Base-by-base conservation (phyloP, 2,888 invertebrate genomes). In the Nomada fucata region DNA sequence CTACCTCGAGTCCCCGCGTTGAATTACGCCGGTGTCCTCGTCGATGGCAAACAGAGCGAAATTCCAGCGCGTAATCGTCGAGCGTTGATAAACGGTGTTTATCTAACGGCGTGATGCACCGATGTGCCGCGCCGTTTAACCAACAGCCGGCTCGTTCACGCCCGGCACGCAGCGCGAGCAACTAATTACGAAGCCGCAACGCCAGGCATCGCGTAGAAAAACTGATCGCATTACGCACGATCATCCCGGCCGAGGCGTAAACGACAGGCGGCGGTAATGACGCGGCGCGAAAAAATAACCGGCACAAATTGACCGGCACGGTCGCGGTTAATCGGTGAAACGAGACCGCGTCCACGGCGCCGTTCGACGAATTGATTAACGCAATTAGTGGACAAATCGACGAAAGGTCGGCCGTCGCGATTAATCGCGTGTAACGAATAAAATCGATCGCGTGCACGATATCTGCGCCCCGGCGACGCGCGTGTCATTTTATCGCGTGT, bases 141-240 rank as follows among this genome's bases (percentile, higher is more conserved):
- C 63, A 52, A 52, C 55, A 63, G 15, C 26, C 26, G 61, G 26
- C 42, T 63, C 57, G 68, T 61, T 69, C 50, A 52, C 68, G 50
- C 36, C 55, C 52, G 57, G 63, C 76, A 78, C 68, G 78, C 76
- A 76, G 47, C 26, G 13, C 23, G 63, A 76, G 76, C 57, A 55
- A 75, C 76, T 76, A 69, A 76, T 78, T 76, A 76, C 78, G 68
- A 61, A 29, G 63, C 61, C 75, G 67, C 67, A 61, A 23, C 36
- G n/a, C 72, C 47, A 47, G 52, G 67, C 61, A n/a, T n/a, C n/a
- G 50, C 18, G 76, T 55, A 76, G 76, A 78, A 78, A 78, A 78
- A 76, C 76, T 57, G 78, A 78, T 78, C 78, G 78, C 78, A 69
- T 78, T 78, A 76, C 78, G 76, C 63, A 76, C 76, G 76, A 75